phyloP scores from a whole-genome alignment of 2,888 invertebrate species.

The Euzetes globulus region DNA sequence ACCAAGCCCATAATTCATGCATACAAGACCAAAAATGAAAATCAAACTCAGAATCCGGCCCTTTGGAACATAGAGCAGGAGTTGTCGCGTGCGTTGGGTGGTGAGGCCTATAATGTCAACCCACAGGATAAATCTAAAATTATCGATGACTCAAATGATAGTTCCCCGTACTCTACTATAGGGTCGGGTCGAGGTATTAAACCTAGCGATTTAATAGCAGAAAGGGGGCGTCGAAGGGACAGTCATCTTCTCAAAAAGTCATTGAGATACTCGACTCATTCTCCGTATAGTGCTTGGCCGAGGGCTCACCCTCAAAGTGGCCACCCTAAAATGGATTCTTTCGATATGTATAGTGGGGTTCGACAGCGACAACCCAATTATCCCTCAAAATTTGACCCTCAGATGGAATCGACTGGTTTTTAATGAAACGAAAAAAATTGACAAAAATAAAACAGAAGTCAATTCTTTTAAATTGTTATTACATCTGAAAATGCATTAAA shows the following conservation, averaged over 20 bases:
- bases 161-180: not conserved
- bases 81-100: not conserved
- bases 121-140: not conserved
- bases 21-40: too few relatives aligned
- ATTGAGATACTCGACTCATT: constrained; percentile 10
- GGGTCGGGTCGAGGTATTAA: not conserved
- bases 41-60: too few relatives aligned
- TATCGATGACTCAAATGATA: not conserved
- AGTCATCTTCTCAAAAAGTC: not conserved
- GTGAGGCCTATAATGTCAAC: not conserved
- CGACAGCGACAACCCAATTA: too few relatives aligned
- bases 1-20: too few relatives aligned
- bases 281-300: constrained; percentile 33
- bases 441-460: too few relatives aligned
- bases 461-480: too few relatives aligned
- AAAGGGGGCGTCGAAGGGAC: not conserved
- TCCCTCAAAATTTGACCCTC: too few relatives aligned
- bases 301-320: not conserved
- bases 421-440: too few relatives aligned
- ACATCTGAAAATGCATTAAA: too few relatives aligned
- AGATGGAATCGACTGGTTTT: too few relatives aligned
- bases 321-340: too few relatives aligned
- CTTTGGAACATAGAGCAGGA: not conserved
- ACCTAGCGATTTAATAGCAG: not conserved
- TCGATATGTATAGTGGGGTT: too few relatives aligned